phyloP scores from a whole-genome alignment of 2,888 invertebrate species.

The Ophraella communa region DNA sequence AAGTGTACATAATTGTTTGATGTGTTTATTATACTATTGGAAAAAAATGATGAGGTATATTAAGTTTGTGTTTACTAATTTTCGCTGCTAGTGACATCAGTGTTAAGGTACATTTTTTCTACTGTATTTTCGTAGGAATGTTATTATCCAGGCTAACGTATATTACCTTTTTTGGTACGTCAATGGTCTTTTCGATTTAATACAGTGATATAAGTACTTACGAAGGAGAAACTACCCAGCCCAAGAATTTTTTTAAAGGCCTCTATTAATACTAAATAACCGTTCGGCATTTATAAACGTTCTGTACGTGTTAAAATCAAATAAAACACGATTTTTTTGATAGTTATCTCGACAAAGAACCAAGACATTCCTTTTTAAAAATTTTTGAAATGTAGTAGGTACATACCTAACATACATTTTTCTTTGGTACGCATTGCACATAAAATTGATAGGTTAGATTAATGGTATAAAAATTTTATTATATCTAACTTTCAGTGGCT shows the following conservation, averaged over 20 bases:
- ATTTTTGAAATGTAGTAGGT: neutral
- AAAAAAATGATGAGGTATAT: no score
- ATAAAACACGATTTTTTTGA: slow-evolving; percentile 4
- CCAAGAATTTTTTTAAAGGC: slow-evolving; percentile 5
- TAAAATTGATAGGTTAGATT: neutral
- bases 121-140: no score
- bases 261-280: slow-evolving; percentile 12
- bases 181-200: neutral
- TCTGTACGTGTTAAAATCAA: neutral
- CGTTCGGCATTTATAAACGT: slow-evolving; percentile 7
- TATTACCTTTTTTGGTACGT: neutral
- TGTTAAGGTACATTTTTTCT: no score
- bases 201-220: slow-evolving; percentile 2
- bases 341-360: neutral
- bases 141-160: no score
- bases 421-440: neutral
- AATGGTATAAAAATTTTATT: no score
- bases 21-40: no score
- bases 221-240: neutral
- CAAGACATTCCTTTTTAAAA: neutral
- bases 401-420: neutral
- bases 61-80: no score
- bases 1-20: no score
- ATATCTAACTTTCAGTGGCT: no score
- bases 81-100: no score